Evolutionary conservation across 2,113 vertebrate species (phyloP), one percentile per base, ranked within the genome.

Genomic region (Platysteira castanea): DNA sequence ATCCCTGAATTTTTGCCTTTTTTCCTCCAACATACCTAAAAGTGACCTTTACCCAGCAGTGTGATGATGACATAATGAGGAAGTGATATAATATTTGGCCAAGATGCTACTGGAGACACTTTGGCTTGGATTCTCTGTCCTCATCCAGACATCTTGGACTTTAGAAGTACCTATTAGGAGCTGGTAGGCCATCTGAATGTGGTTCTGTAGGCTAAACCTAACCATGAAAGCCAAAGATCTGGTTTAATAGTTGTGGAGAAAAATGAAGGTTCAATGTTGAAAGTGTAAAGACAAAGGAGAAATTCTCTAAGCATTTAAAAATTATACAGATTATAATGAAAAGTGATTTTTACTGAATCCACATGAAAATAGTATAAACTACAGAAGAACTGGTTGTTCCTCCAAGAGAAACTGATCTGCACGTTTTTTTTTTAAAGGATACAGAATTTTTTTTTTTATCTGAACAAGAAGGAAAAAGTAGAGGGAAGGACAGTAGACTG

Each of bases 401-500:
- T 90, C 56, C 8, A 27, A 47, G 61, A 26, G 42, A 94, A 91
- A 20, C 22, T 53, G 22, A 53, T 61, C 46, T 41, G 7, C 84
- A 31, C 5, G 3, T 80, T 73, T 59, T 35, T 59, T 69, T 67
- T 41, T 46, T 7, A 61, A 77, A 84, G 20, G 4, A 4, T 74
- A 49, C 4, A 56, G 49, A 61, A 79, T 50, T 37, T n/a, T 31
- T 1, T 57, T 54, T 16, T 35, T 59, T 16, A 27, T n/a, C n/a
- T 31, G 6, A 79, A 73, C 44, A 83, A 59, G 76, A 83, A 52
- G 13, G 20, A 59, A 86, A 57, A 73, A 76, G 42, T 56, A 68
- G 44, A 47, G 30, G 11, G 24, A 56, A 68, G 2, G 17, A 50
- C 10, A 39, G 44, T 33, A 94, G 15, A 69, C 31, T 0, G 0